Evolutionary conservation across 2,797 vertebrate species (phyloP), one percentile per base, ranked within the genome.

Genomic region (Myotis findleyi): DNA sequence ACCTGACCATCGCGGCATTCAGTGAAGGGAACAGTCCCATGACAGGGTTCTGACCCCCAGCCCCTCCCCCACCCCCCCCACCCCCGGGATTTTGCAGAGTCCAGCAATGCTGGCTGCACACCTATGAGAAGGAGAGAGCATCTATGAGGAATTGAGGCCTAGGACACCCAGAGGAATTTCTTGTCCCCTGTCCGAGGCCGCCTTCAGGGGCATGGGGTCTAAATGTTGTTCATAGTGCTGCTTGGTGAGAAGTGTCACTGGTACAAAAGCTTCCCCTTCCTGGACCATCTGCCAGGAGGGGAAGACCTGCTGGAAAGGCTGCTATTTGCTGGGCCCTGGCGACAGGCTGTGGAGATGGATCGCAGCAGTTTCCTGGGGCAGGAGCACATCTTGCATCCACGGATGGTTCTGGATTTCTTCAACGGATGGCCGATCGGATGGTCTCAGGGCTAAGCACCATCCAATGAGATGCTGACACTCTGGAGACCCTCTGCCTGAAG

Each of bases 321-420:
- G 89, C n/a, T 98, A 98, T 97, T 98, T 98, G 97, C 96, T 96
- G 66, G 99, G 96, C 96, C 99, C 99, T 2, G 99, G 98, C 59
- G 98, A 96, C 97, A 99, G 98, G 98, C 99, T 99, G 98, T 99
- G 99, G 95, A 99, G 98, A 77, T 99, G 97, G 98, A 99, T 99
- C 98, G 99, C 99, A 0, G 98, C 95, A 0, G 98, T 84, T 96
- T 99, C 99, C 7, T 98, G 98, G 14, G 99, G 97, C 68, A 99
- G 97, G 6, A 98, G 95, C 0, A 98, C 96, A 87, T 95, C 98
- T 97, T 99, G 99, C 99, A 99, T 99, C 99, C 99, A 99, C 0
- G 99, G 96, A 97, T 99, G 99, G 94, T 99, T 99, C 97, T 99
- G 97, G 89, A 99, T 98, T 95, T 99, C 99, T 97, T 99, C 99